Base-by-base conservation (phyloP, 2,113 vertebrate species). In the Benitochromis conjunctus region DNA sequence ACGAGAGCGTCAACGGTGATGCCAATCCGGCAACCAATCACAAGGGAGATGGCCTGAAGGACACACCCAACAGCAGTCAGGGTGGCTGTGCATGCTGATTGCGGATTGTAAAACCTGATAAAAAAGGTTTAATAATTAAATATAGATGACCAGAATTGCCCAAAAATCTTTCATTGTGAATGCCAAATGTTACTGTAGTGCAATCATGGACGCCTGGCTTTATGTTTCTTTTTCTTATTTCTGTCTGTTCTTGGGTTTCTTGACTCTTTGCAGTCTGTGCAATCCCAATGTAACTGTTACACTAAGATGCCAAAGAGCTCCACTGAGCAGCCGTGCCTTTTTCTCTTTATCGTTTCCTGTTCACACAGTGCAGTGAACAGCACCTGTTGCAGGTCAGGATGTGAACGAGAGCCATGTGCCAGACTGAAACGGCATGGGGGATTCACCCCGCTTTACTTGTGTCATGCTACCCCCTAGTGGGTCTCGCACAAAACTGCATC, bases 41-140 rank as follows among this genome's bases (percentile, higher is more conserved):
- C 56, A 97, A 96, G 77, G 94, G 91, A 48, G 87, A 95, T 0
- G 43, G 87, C 13, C 93, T 97, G 57, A 95, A 94, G 53, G 97
- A 97, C 18, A 31, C 89, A 2, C 88, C 96, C 0, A 66, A 79
- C 16, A 80, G 92, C 4, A 92, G 91, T 89, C 90, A 94, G 74
- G 94, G 94, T n/a, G 91, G 95, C 88, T 98, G 98, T 12, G 86
- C 96, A 55, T 98, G 98, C 93, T 98, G 92, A 95, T 89, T 2
- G 14, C n/a, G 21, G 46, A 69, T 66, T 51, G 9, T n/a, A 36
- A 58, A 46, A 48, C 55, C 11, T 58, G 10, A 84, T 9, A 38
- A n/a, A 34, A 34, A 48, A 4, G 21, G 51, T 80, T 87, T 71
- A 34, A 46, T 19, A 18, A 7, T 18, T 8, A 9, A 24, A 83